Evolutionary conservation across 2,113 vertebrate species (phyloP).

Genomic region (Sinocyclocheilus anshuiensis): DNA sequence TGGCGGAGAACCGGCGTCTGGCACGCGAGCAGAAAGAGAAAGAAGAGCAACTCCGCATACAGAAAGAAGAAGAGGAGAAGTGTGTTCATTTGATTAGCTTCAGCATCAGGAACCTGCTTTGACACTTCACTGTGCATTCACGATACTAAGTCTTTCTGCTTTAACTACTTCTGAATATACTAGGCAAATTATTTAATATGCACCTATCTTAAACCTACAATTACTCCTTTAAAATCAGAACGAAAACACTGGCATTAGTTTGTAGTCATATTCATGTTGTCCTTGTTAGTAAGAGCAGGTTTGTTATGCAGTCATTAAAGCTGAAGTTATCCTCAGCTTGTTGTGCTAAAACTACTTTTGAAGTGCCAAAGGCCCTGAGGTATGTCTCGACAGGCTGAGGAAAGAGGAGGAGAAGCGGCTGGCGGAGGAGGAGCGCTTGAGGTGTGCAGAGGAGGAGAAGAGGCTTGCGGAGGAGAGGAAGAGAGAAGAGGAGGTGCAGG

Average conservation of each 20-base stretch:
- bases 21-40: conserved; percentile 84
- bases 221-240: background rate
- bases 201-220: background rate
- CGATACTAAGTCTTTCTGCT: too few species aligned
- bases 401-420: conserved; percentile 77
- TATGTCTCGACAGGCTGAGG: conserved; percentile 67
- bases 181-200: too few species aligned
- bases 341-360: background rate
- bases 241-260: background rate
- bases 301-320: background rate
- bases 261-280: background rate
- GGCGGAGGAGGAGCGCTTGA: conserved; percentile 71
- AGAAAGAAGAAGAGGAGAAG: conserved; percentile 83
- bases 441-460: conserved; percentile 69
- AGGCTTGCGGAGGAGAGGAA: conserved; percentile 75
- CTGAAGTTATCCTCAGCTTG: background rate
- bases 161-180: background rate
- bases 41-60: conserved; percentile 81
- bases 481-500: conserved; percentile 72
- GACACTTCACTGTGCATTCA: background rate
- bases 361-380: background rate
- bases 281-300: background rate
- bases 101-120: background rate
- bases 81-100: conserved; percentile 58
- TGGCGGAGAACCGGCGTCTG: conserved; percentile 84